Evolutionary conservation across 1,140 invertebrate genomes (phyloP).

Genomic region (Latrodectus geometricus): DNA sequence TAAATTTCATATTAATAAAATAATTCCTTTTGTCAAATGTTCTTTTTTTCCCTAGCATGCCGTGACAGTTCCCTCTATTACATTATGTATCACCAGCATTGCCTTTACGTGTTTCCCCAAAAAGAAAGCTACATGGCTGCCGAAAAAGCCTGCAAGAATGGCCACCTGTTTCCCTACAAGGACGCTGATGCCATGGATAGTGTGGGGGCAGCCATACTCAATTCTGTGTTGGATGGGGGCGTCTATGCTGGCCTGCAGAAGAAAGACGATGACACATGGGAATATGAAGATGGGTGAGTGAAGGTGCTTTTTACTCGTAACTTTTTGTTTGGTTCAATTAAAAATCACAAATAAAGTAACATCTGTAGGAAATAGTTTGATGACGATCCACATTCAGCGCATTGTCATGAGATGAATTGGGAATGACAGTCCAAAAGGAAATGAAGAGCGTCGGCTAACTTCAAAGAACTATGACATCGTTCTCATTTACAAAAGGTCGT

Average conservation of each 20-base stretch:
- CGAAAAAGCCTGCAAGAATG: not conserved
- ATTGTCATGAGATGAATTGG: too few relatives aligned
- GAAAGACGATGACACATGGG: not conserved
- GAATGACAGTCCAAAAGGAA: too few relatives aligned
- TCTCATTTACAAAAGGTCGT: too few relatives aligned
- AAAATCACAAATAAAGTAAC: too few relatives aligned
- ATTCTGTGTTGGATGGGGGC: not conserved
- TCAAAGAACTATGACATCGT: too few relatives aligned
- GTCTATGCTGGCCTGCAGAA: conserved; percentile 12
- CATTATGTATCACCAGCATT: not conserved
- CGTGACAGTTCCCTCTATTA: not conserved
- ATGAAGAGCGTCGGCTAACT: too few relatives aligned
- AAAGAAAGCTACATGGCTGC: not conserved
- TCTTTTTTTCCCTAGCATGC: not conserved
- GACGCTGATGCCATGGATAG: not conserved
- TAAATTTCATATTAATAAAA: too few relatives aligned
- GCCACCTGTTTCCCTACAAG: conserved; percentile 19
- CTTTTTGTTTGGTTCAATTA: too few relatives aligned
- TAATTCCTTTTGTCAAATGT: too few relatives aligned
- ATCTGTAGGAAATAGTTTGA: too few relatives aligned
- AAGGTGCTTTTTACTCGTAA: not conserved
- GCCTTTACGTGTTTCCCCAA: not conserved
- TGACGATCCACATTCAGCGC: too few relatives aligned
- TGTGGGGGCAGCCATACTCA: conserved; percentile 2
- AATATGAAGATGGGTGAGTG: conserved; percentile 24